Conservation (phyloP, 2,797 vertebrate genomes). For the Nyctibius grandis region DNA sequence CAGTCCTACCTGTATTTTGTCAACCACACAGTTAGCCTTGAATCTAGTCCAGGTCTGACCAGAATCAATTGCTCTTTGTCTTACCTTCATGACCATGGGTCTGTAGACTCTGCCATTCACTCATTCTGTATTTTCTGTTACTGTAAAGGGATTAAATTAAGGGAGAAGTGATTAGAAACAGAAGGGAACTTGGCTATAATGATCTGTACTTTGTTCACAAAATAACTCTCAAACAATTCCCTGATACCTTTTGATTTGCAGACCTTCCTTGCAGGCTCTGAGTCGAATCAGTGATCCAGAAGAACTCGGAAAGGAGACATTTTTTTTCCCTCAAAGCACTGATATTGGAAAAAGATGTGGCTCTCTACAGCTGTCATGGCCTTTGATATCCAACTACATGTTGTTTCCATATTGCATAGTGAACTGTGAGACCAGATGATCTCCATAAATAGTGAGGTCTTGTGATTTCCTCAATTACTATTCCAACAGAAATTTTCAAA, state of each 20-base stretch:
- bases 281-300: slow-evolving; percentile 51
- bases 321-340: not conserved
- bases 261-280: slow-evolving; percentile 10
- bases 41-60: not conserved
- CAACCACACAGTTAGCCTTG: not conserved
- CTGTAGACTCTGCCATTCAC: not conserved
- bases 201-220: slow-evolving; percentile 30
- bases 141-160: slow-evolving; percentile 16
- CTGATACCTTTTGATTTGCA: slow-evolving; percentile 42
- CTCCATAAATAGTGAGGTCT: slow-evolving; percentile 40
- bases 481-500: slow-evolving; percentile 10
- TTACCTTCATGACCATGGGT: not conserved
- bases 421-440: slow-evolving; percentile 50
- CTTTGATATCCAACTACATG: slow-evolving; percentile 58
- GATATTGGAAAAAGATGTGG: slow-evolving; percentile 61
- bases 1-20: not conserved
- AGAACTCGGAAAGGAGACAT: slow-evolving; percentile 13
- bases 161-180: slow-evolving; percentile 32
- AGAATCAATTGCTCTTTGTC: not conserved
- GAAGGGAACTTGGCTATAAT: slow-evolving; percentile 41
- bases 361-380: slow-evolving; percentile 26
- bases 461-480: not conserved
- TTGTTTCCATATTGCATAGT: slow-evolving; percentile 41
- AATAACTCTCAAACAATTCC: slow-evolving; percentile 36
- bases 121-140: slow-evolving; percentile 13